A percentile compares a stretch with the other conserved stretches of the same genome.
Conservation (phyloP, 1,140 invertebrate genomes). For the Lethrus apterus region DNA sequence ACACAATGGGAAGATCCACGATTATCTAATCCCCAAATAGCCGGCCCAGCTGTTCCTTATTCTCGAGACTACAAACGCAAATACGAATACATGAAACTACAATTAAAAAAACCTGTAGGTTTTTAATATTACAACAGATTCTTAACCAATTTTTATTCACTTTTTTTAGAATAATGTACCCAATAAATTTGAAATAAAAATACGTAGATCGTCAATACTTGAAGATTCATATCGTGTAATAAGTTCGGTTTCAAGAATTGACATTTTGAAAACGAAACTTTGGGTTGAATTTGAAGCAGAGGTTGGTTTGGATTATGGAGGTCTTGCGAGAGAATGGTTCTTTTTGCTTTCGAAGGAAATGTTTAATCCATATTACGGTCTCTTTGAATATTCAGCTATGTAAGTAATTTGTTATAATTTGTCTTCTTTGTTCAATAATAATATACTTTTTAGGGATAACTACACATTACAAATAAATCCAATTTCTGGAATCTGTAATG, state of each 20-base stretch:
- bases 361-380: constrained; percentile 98
- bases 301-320: constrained; percentile 95
- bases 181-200: constrained; percentile 98
- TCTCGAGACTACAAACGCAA: constrained; percentile 98
- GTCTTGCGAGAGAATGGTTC: constrained; percentile 96
- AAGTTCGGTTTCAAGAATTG: constrained; percentile 69
- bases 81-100: constrained; percentile 95
- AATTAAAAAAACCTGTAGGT: constrained; percentile 90
- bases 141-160: constrained; percentile 4
- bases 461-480: constrained; percentile 99
- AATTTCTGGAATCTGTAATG: constrained; percentile 92
- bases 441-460: constrained; percentile 69
- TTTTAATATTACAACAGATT: constrained; percentile 13
- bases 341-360: constrained; percentile 98
- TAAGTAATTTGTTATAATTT: too few relatives aligned
- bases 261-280: constrained; percentile 91
- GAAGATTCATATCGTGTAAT: constrained; percentile 94
- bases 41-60: constrained; percentile 94
- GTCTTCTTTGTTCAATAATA: constrained; percentile 10
- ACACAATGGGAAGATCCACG: constrained; percentile 99
- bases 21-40: constrained; percentile 91
- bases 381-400: constrained; percentile 99
- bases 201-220: constrained; percentile 79
- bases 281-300: constrained; percentile 99
- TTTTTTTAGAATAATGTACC: constrained; percentile 78